phyloP scores from a whole-genome alignment of 2,888 invertebrate species.

The Melipona bicolor region DNA sequence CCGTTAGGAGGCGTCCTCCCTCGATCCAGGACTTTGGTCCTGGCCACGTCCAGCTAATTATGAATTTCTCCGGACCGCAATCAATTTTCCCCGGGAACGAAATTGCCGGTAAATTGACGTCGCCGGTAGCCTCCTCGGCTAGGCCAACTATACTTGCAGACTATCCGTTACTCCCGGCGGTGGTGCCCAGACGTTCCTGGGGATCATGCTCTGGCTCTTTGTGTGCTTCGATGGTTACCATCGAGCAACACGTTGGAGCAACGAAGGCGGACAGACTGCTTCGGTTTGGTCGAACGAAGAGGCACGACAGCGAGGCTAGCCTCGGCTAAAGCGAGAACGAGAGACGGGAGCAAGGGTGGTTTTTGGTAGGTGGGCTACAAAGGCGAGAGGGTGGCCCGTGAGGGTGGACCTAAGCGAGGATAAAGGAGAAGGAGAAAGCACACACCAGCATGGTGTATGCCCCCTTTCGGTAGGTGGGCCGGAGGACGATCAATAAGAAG shows the following conservation, averaged over 20 bases:
- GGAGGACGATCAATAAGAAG: slow-evolving; percentile 84
- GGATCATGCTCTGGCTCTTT: slow-evolving; percentile 69
- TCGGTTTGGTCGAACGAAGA: slow-evolving; percentile 41
- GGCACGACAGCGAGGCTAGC: slow-evolving; percentile 24
- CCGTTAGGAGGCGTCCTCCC: slow-evolving; percentile 50
- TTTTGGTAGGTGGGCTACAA: slow-evolving; percentile 82
- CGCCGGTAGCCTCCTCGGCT: slow-evolving; percentile 62
- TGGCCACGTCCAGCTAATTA: slow-evolving; percentile 69
- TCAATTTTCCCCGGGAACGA: slow-evolving; percentile 74
- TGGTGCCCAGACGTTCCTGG: slow-evolving; percentile 66
- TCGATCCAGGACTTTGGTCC: slow-evolving; percentile 50
- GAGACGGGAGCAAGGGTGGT: slow-evolving; percentile 74
- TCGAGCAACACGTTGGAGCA: slow-evolving; percentile 58
- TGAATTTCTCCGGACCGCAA: slow-evolving; percentile 72
- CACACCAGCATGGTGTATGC: slow-evolving; percentile 71
- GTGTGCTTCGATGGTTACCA: slow-evolving; percentile 72
- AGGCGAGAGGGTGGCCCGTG: slow-evolving; percentile 78
- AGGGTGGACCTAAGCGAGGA: slow-evolving; percentile 81
- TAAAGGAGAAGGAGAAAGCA: slow-evolving; percentile 80
- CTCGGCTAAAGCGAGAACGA: slow-evolving; percentile 38
- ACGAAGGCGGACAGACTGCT: slow-evolving; percentile 41
- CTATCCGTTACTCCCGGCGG: slow-evolving; percentile 59
- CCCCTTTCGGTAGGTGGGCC: slow-evolving; percentile 77
- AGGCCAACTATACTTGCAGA: slow-evolving; percentile 69
- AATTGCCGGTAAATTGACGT: slow-evolving; percentile 73